Evolutionary conservation across 2,113 vertebrate genomes (phyloP), one percentile per base, ranked within the genome.

Genomic region (Rhabdomys dilectus): DNA sequence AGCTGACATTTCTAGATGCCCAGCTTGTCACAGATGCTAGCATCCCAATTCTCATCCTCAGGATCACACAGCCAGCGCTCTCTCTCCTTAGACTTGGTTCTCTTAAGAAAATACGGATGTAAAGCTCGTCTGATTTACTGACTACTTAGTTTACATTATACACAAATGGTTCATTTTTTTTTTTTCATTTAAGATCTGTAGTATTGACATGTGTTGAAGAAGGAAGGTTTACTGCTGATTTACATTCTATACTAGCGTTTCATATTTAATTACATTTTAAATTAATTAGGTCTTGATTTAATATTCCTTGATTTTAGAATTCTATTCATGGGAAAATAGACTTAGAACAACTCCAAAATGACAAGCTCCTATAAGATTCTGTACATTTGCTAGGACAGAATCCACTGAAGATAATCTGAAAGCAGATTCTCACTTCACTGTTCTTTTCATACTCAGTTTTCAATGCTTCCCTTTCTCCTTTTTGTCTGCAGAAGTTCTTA

Each of bases 201-300:
- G 0, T 75, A 68, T n/a, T 51, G 1, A 90, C 90, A 36, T 95
- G 12, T 76, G 31, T 70, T 84, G 70, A 95, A 96, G 73, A 94
- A 73, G 88, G 29, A 76, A 45, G 39, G 88, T 96, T 77, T 89
- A 56, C 78, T 31, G 64, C 0, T 87, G 88, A 75, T 92, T 92
- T 96, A 48, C 45, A 42, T 94, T 36, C 51, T 92, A 11, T 84
- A 39, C 80, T 84, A n/a, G 22, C 45, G 90, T 64, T 96, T 87
- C 24, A 31, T 75, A 94, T 76, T 95, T 91, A n/a, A 87, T 95
- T 68, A 88, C 78, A 87, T 82, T 91, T 95, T 36, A 88, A 88
- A 66, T 95, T 89, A 94, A 73, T 92, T 91, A 45, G 19, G 56
- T 88, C 3, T 4, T 94, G 36, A 53, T 92, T 92, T 85, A 93